Evolutionary conservation across 23 tunicate genomes (phyloP), one percentile per base, ranked within the genome.

Genomic region (Trididemnum nubilum): DNA sequence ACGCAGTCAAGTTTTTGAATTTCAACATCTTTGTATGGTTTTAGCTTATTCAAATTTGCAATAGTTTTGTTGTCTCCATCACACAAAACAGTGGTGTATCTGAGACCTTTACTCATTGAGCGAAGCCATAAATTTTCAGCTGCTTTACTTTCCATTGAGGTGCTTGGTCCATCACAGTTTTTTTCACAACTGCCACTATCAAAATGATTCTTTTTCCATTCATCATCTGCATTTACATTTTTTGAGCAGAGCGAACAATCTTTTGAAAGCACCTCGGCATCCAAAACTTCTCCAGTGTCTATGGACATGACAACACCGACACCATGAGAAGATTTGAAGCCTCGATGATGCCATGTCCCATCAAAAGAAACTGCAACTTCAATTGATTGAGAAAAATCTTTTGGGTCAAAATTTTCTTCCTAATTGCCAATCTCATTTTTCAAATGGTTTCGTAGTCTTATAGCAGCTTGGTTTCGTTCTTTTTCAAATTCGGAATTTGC

Each of bases 81-180:
- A 9, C 38, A 15, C 36, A 77, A 18, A 4, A 77, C 39, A 3
- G 81, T 22, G 28, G 58, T 40, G 58, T 73, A 73, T 2, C 78
- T 22, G 58, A 73, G 9, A 38, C 29, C 35, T 12, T 21, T 73
- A 15, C 15, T 39, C 24, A 9, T 24, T 5, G 78, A 73, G 9
- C 78, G 3, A 2, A 34, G 39, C 78, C 78, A 73, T 2, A 73
- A 21, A 21, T 3, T 24, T 39, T 73, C 21, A 2, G 78, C 78
- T 15, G 78, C 78, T 15, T n/a, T 9, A 28, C 29, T 73, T 26
- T 73, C 78, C 78, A 73, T 73, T 4, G 35, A 33, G 25, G 58
- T 73, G 58, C 67, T 77, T 57, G 81, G 81, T 19, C 81, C 81
- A 77, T 77, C 81, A 33, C 19, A 77, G 36, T 77, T 77, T 32